Conservation (phyloP, 1,140 invertebrate species). For the Cyclargus thomasi region DNA sequence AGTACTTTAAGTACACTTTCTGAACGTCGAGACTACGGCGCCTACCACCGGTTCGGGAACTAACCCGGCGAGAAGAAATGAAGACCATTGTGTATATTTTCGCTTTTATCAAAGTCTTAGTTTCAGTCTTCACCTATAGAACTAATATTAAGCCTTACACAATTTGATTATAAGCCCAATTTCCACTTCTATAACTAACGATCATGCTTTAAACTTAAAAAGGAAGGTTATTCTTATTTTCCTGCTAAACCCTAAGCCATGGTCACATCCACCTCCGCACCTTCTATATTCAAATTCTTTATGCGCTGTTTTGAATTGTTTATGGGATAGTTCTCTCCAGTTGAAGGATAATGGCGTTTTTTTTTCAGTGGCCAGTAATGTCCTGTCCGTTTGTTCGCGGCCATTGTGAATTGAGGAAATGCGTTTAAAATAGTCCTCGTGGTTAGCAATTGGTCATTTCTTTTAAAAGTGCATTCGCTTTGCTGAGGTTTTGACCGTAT, state of each 20-base stretch:
- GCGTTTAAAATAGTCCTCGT: background rate
- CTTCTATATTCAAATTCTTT: slow-evolving; percentile 44
- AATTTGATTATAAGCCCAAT: too few species aligned
- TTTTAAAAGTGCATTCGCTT: background rate
- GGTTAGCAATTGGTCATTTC: background rate
- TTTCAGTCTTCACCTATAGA: too few species aligned
- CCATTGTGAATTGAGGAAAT: background rate
- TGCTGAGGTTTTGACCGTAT: background rate
- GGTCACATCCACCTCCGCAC: slow-evolving; percentile 24
- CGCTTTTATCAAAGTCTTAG: too few species aligned
- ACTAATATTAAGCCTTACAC: too few species aligned
- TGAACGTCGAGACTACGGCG: too few species aligned
- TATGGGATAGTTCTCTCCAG: slow-evolving; percentile 10
- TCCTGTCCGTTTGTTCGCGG: background rate
- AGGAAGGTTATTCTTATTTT: background rate
- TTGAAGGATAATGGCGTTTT: slow-evolving; percentile 11
- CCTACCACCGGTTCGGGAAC: too few species aligned
- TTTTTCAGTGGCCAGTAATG: slow-evolving; percentile 12
- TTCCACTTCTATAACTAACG: too few species aligned
- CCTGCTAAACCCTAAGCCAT: background rate
- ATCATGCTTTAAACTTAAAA: too few species aligned
- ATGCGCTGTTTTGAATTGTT: slow-evolving; percentile 18
- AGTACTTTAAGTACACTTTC: too few species aligned
- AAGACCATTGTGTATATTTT: too few species aligned
- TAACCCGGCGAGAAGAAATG: too few species aligned